phyloP scores from a whole-genome alignment of 1,140 invertebrate species.

The Aleiodes sp. region DNA sequence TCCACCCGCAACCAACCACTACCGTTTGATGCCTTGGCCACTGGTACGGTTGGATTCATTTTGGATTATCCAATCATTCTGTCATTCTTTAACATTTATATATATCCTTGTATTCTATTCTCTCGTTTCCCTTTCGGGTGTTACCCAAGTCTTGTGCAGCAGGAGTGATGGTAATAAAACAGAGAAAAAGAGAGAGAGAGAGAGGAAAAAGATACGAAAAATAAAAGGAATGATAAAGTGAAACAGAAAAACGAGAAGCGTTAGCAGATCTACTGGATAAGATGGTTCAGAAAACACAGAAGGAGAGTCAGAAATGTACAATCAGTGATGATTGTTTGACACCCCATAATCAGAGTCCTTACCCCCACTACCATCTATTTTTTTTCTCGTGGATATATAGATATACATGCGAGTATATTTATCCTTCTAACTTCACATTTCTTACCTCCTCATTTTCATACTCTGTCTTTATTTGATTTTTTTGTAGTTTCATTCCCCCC shows the following conservation, averaged over 20 bases:
- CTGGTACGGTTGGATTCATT: neutral
- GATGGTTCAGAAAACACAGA: conserved; percentile 34
- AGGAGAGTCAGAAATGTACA: conserved; percentile 60
- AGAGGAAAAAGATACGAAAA: conserved; percentile 20
- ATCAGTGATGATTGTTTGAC: conserved; percentile 67
- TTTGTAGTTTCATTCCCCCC: conserved; percentile 2
- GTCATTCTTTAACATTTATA: neutral
- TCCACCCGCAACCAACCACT: conserved; percentile 30
- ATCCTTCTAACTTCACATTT: neutral
- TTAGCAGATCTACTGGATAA: conserved; percentile 34
- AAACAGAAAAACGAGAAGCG: conserved; percentile 39
- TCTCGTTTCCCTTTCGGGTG: neutral
- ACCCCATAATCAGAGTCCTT: conserved; percentile 66
- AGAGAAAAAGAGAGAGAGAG: conserved; percentile 16
- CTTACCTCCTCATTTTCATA: neutral
- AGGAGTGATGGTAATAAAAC: conserved; percentile 1
- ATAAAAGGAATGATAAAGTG: neutral
- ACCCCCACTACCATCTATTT: conserved; percentile 45
- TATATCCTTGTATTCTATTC: neutral
- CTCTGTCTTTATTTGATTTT: conserved; percentile 3
- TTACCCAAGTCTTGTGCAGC: neutral
- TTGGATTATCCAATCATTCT: conserved; percentile 6
- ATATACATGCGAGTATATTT: neutral
- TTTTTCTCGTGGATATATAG: conserved; percentile 24
- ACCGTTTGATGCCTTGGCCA: conserved; percentile 28